Conservation (phyloP, 2,888 invertebrate species). For the Prosapia bicincta region DNA sequence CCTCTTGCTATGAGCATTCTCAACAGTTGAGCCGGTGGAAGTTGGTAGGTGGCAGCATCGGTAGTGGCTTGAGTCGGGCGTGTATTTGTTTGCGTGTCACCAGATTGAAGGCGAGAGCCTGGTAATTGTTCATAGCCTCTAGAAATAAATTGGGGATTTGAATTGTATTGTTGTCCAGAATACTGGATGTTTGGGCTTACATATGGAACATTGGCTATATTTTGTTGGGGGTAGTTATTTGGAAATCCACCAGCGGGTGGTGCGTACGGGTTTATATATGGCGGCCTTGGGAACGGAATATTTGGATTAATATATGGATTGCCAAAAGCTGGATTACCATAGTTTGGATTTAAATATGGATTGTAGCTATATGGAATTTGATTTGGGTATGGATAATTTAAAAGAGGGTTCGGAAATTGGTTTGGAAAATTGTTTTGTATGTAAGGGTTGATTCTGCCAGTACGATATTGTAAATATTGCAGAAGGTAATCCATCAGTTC, state of each 20-base stretch:
- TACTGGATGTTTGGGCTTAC: constrained; percentile 18
- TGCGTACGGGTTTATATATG: background rate
- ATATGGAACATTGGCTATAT: constrained; percentile 17
- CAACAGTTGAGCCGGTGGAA: constrained; percentile 36
- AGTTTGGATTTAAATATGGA: constrained; percentile 6
- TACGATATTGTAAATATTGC: constrained; percentile 38
- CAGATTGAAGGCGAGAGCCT: background rate
- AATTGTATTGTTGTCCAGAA: constrained; percentile 8
- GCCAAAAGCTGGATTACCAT: constrained; percentile 20
- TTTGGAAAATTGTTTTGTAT: constrained; percentile 11
- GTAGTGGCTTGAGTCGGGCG: constrained; percentile 27
- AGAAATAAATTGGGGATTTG: constrained; percentile 4
- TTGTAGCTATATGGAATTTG: background rate
- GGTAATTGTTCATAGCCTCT: background rate
- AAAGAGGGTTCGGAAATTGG: constrained; percentile 18
- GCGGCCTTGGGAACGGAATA: background rate
- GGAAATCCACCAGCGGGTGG: background rate
- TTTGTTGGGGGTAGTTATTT: constrained; percentile 10
- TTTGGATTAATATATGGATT: constrained; percentile 19
- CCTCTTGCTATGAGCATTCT: constrained; percentile 38
- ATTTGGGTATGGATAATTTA: constrained; percentile 10
- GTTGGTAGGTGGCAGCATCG: constrained; percentile 26
- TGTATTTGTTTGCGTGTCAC: background rate
- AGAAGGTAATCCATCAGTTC: constrained; percentile 40
- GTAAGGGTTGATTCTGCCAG: constrained; percentile 19